Percentiles rank a stretch among this genome's conserved stretches.
These are phyloP conservation scores for Drosophila hamatofila DNA, from an alignment of 2,888 invertebrate genomes.

Conservation along the genomic window DNA sequence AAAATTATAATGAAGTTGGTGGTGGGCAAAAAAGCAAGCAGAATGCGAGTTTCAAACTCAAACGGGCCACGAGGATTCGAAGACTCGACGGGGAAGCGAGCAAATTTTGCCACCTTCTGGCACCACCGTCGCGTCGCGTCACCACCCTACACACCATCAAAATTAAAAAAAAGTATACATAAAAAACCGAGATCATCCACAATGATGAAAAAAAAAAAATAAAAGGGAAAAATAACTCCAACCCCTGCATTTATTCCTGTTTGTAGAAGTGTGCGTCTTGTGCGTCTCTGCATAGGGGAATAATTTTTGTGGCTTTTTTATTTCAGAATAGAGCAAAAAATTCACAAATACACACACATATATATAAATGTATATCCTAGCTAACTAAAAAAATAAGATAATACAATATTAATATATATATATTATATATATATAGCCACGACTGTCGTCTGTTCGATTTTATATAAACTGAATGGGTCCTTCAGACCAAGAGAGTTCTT, in stretches of 20 bases:
- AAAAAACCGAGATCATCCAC: conserved; percentile 70
- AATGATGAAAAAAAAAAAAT: conserved; percentile 47
- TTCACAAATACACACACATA: neutral
- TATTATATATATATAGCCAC: no score
- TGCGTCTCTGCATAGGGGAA: neutral
- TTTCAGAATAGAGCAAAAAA: neutral
- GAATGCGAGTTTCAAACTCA: conserved; percentile 61
- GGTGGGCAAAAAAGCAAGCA: conserved; percentile 56
- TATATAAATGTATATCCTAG: neutral
- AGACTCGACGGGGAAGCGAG: conserved; percentile 29
- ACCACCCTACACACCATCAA: conserved; percentile 61
- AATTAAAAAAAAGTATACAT: conserved; percentile 65
- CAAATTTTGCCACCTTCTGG: conserved; percentile 73
- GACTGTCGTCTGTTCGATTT: no score
- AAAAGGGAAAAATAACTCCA: conserved; percentile 4
- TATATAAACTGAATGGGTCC: no score
- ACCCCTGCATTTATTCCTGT: neutral
- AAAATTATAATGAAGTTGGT: conserved; percentile 79
- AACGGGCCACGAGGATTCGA: conserved; percentile 29
- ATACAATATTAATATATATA: no score
- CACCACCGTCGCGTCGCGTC: conserved; percentile 26
- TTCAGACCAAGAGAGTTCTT: no score
- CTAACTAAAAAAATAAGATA: no score
- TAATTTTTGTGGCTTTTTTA: neutral
- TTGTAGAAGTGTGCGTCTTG: neutral